These are phyloP conservation scores for Madoqua kirkii DNA, from an alignment of 2,113 vertebrate species.

Conservation along the genomic window DNA sequence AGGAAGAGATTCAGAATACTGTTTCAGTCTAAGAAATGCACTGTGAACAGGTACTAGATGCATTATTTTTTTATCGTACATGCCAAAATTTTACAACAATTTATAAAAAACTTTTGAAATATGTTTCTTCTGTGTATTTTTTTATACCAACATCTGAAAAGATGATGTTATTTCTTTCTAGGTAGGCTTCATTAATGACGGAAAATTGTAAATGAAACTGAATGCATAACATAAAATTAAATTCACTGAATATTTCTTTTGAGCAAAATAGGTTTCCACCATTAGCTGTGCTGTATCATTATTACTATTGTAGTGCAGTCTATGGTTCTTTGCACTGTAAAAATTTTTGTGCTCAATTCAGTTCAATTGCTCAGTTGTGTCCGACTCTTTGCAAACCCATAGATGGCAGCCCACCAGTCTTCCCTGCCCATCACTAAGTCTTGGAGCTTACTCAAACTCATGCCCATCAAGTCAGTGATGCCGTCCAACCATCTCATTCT, in stretches of 20 bases:
- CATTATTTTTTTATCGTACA: not conserved
- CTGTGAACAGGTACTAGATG: not conserved
- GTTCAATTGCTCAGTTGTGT: not conserved
- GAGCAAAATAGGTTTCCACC: not conserved
- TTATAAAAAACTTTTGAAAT: not conserved
- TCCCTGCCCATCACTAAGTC: not conserved
- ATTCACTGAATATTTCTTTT: not conserved
- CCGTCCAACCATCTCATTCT: not conserved
- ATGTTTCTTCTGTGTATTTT: not conserved
- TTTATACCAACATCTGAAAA: not conserved
- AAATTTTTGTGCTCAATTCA: not conserved
- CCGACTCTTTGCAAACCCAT: fast-evolving
- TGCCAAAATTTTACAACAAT: not conserved
- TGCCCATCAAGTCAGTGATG: not conserved
- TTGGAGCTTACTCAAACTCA: not conserved
- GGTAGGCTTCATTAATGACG: not conserved
- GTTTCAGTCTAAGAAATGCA: not conserved
- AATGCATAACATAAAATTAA: not conserved
- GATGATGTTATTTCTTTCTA: not conserved
- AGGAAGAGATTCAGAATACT: not conserved
- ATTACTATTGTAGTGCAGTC: not conserved
- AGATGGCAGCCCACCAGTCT: not conserved
- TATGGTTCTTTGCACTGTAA: not conserved
- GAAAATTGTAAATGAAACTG: not conserved
- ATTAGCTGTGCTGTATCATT: not conserved